Base-by-base conservation (phyloP, 2,888 invertebrate species). In the Drymonia ruficornis region DNA sequence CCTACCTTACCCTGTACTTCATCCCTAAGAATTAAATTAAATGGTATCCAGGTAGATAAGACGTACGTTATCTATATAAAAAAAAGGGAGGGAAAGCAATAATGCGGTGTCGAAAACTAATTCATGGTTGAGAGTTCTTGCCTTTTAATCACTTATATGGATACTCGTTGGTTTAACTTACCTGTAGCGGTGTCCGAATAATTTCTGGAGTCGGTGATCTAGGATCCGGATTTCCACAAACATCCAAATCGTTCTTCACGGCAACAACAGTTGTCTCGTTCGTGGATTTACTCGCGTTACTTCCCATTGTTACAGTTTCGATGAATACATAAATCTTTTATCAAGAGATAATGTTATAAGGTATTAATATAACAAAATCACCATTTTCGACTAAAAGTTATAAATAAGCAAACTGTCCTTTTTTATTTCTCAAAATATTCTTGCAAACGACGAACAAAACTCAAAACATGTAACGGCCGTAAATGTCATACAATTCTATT, bases 201-300 rank as follows among this genome's bases (percentile, higher is more conserved):
- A 95, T 94, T 77, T 94, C 93, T 50, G 91, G 88, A 76, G 94
- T 94, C 29, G 94, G 94, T 53, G 94, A 95, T 72, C 94, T 87
- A 52, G 94, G 94, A 85, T 95, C 95, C 55, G 83, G 65, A 72
- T 79, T 86, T 63, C 63, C 73, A 67, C 70, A 75, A 59, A 68
- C 59, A 59, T 88, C 84, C 52, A 68, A 65, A 50, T 87, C 84
- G 61, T 74, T 80, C 63, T 84, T 86, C 74, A 80, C 72, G 52
- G 64, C 60, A 54, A 70, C 67, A 59, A 74, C 76, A 75, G 77
- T 76, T 56, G 67, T 63, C 55, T 87, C 91, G 59, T 64, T 72
- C 56, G 63, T 79, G 2, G 80, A 60, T 80, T 91, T 91, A 76
- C 91, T 91, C 42, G 85, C 75, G 69, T 89, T 90, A 72, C 83